Conservation (phyloP, 2,113 vertebrate species). For the Fulica atra region DNA sequence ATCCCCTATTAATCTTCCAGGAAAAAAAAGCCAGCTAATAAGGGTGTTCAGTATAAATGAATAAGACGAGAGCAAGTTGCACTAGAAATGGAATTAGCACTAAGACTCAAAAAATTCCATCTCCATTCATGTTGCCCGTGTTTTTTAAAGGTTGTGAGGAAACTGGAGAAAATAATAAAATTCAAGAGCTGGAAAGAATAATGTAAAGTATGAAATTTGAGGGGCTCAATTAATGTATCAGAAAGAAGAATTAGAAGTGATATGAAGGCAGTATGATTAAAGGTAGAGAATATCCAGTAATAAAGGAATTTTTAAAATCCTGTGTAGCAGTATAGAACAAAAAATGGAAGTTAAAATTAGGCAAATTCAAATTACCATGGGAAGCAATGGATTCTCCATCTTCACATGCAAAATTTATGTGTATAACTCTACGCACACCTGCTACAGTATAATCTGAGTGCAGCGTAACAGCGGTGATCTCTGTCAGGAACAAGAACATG, state of each 20-base stretch:
- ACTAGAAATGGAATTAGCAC: background rate
- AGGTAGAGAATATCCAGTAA: background rate
- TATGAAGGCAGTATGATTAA: background rate
- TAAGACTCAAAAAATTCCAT: background rate
- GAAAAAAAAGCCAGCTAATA: background rate
- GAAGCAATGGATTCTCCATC: background rate
- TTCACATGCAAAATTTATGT: background rate
- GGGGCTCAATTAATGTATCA: background rate
- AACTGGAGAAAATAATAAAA: background rate
- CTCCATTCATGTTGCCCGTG: fast-evolving
- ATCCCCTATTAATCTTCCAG: background rate
- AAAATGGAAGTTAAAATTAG: background rate
- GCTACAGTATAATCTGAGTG: background rate
- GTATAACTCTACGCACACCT: background rate
- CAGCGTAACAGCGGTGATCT: background rate
- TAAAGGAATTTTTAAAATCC: background rate
- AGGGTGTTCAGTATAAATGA: background rate
- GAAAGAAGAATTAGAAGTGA: background rate
- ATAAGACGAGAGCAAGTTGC: background rate
- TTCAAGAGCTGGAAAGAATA: background rate
- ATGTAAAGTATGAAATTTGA: background rate
- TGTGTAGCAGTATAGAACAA: background rate
- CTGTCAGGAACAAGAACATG: background rate
- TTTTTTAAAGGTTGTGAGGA: background rate
- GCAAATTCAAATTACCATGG: background rate